Base-by-base conservation (phyloP, 2,888 invertebrate genomes). In the Apoderus coryli region DNA sequence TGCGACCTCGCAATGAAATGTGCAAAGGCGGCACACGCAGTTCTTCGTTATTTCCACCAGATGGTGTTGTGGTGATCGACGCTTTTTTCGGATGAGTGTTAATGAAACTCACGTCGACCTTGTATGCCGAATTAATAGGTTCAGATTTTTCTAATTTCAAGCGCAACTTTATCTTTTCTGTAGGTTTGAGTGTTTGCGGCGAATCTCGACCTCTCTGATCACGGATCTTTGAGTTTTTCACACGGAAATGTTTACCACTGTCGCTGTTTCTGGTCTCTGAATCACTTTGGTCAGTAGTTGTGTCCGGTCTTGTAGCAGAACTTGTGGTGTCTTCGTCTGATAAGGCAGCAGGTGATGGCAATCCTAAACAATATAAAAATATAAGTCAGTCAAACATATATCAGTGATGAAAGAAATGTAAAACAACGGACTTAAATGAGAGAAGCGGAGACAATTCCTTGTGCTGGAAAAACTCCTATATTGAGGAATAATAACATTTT, bases 21-120 rank as follows among this genome's bases (percentile, higher is more conserved):
- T 88, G 88, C 36, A 88, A 61, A 2, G 88, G 89, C 5, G 89
- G 88, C 26, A 89, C 89, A 32, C 85, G 65, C 4, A 79, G 73
- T 46, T 84, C 84, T 37, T 80, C 82, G 31, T 31, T 11, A 14
- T 31, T 16, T 9, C 36, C 29, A 2, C 44, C 45, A 40, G 37
- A 48, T 39, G 43, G 45, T 44, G 29, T 47, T 1, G 46, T 44
- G 3, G 44, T 35, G 4, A 50, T 37, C 3, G 54, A 51, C 34
- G 56, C 56, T 34, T 61, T 62, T 29, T 67, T 65, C 42, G 67
- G 54, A 37, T 51, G 66, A 26, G 67, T 63, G 47, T 69, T 71
- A 4, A 76, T 71, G 53, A 77, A 80, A 40, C 76, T 76, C 14
- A 46, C 41, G 27, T 47, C 46, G 10, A 46, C 79, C 56, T 82